Base-by-base conservation (phyloP, 2,113 vertebrate species). In the Misgurnus mizolepis region DNA sequence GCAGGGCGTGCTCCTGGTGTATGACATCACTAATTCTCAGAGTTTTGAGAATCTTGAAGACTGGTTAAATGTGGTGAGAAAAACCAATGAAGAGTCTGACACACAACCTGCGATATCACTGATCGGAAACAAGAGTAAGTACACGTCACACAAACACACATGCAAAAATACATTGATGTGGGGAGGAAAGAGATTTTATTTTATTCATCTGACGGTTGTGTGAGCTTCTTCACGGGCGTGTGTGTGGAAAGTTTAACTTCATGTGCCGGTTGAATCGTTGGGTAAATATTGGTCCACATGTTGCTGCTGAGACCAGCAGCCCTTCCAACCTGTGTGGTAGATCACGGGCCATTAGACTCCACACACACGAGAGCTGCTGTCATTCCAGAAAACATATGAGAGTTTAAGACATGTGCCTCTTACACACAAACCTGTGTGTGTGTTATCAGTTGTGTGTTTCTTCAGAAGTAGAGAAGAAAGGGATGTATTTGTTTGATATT, bases 211-310 rank as follows among this genome's bases (percentile, higher is more conserved):
- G 7, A 22, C 34, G 74, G 62, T 77, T 61, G 66, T 55, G 62
- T 77, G 74, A 66, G 43, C 18, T 64, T 14, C 47, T 45, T 75
- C 56, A 62, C 41, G 17, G 56, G 43, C 61, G 12, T 66, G 73
- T 50, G 60, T 76, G 91, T 95, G 96, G 94, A 97, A 98, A 96
- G 95, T 97, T 95, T 95, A 96, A 95, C 95, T 97, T 97, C 95
- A 95, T 96, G 95, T 88, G 67, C 75, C 95, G 95, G 93, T 94
- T 61, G 76, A 95, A 95, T 96, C 95, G 94, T 96, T 97, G 97
- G 96, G 96, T 95, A 99, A 99, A 99, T 98, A 97, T 98, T 99
- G 95, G 97, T 95, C 93, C 98, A 98, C 96, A 96, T 96, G 96
- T 93, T 94, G 93, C 92, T 93, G 94, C 96, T 96, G 96, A 97